phyloP scores from a whole-genome alignment of 2,113 vertebrate species.

The Trichechus manatus region DNA sequence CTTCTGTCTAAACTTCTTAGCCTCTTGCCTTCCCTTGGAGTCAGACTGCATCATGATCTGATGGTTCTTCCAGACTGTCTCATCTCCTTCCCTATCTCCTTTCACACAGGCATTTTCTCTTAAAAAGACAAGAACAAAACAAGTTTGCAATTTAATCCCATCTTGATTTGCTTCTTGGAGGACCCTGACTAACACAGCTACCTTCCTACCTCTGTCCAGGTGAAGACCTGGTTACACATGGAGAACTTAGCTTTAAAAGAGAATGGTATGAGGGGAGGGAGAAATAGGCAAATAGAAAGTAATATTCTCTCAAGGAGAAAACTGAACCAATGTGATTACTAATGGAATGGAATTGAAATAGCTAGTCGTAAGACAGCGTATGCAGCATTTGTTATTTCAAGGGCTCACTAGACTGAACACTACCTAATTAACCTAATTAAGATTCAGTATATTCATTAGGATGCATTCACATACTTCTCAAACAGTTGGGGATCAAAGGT shows the following conservation, averaged over 20 bases:
- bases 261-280: not conserved
- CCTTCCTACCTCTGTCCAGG: not conserved
- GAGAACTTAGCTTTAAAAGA: not conserved
- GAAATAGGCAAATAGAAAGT: not conserved
- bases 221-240: not conserved
- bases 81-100: not conserved
- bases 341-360: constrained; percentile 18
- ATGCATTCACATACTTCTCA: constrained; percentile 53
- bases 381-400: constrained; percentile 54
- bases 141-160: not conserved
- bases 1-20: not conserved
- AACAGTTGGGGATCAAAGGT: constrained; percentile 54
- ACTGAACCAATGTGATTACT: not conserved
- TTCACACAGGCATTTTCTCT: not conserved
- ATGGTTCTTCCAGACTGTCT: not conserved
- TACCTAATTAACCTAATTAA: constrained; percentile 74
- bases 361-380: not conserved
- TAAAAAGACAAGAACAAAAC: not conserved
- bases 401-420: constrained; percentile 6
- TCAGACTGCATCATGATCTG: not conserved
- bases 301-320: not conserved
- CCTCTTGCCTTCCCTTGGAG: not conserved
- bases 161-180: not conserved
- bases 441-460: constrained; percentile 56
- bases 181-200: not conserved